Base-by-base conservation (phyloP, 2,113 vertebrate species). In the Eonycteris spelaea region DNA sequence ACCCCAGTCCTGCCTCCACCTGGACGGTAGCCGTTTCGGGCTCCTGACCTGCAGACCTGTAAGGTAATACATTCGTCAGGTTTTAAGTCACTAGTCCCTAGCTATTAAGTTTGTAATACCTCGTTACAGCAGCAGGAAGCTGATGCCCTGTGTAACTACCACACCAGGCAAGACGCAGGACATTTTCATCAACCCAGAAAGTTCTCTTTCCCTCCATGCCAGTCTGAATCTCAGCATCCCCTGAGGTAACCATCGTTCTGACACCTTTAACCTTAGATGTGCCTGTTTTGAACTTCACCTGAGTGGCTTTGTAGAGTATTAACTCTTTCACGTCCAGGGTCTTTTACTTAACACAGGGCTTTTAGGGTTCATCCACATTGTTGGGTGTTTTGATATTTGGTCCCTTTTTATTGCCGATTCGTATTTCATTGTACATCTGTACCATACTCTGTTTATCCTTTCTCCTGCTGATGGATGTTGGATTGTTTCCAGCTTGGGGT, bases 361-460 rank as follows among this genome's bases (percentile, higher is more conserved):
- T 53, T 10, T 14, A 65, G 67, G 38, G 14, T 74, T 73, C 1
- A 7, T n/a, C 40, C 51, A 5, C 10, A 9, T 12, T 40, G 14
- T 14, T 33, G 57, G 35, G 1, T 5, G 1, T 71, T 6, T 30
- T 12, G 7, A 48, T 26, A 35, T 43, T 51, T 15, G 35, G 19
- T 45, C 68, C 43, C 51, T 70, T 40, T 43, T 63, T 55, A 61
- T 14, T 59, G 77, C 67, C 6, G 38, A 74, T 59, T 21, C 9
- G 35, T n/a, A 24, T 22, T 57, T 63, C 68, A 0, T 4, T 40
- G 70, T 11, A 0, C 1, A 6, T 30, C 26, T 28, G 5, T 28
- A 33, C 12, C 16, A 22, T 1, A 24, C 43, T 59, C 19, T 16
- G 7, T 35, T 68, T 21, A 4, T 22, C 59, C 3, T 0, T 48